Base-by-base conservation (phyloP, 1,140 invertebrate species). In the Polyergus mexicanus region DNA sequence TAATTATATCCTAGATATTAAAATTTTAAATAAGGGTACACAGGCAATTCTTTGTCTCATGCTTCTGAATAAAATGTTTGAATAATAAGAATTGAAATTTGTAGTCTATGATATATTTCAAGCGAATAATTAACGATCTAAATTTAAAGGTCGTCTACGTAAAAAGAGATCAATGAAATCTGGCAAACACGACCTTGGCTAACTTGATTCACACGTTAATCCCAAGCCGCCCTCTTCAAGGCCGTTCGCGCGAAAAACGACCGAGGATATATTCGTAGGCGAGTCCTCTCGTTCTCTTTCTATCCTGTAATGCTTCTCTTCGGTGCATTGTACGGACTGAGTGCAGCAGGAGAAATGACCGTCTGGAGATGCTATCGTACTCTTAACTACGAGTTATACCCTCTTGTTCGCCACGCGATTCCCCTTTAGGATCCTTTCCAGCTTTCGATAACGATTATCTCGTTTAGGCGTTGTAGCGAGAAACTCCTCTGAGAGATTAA, bases 291-390 rank as follows among this genome's bases (percentile, higher is more conserved):
- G 13, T 0, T 47, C 13, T 3, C 13, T 16, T 47, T 47, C 13
- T 16, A 25, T 2, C 28, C 35, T 1, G 22, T 47, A 58, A n/a
- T 19, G 47, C 72, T 35, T 75, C 28, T 69, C 54, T 10, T n/a
- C 51, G 63, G 6, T 32, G 32, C 25, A 44, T 41, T 80, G 75
- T 80, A 41, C 69, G 54, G 77, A 66, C 76, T 80, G 87, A 77
- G 86, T 83, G 54, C 69, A 86, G 71, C 81, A 84, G 85, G 86
- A 81, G 78, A 81, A 89, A 92, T 87, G 90, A 88, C 86, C 84
- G 92, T 92, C 92, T 91, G 90, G 89, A 92, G 92, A 93, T 92
- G 86, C 88, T 93, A 93, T 93, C 92, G 86, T 89, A 77, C 71
- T 47, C 75, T 84, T 63, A 86, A 78, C 75, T 81, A 86, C 51